These are phyloP conservation scores for Sebastes reedi DNA, from an alignment of 2,797 vertebrate genomes.

Conservation along the genomic window DNA sequence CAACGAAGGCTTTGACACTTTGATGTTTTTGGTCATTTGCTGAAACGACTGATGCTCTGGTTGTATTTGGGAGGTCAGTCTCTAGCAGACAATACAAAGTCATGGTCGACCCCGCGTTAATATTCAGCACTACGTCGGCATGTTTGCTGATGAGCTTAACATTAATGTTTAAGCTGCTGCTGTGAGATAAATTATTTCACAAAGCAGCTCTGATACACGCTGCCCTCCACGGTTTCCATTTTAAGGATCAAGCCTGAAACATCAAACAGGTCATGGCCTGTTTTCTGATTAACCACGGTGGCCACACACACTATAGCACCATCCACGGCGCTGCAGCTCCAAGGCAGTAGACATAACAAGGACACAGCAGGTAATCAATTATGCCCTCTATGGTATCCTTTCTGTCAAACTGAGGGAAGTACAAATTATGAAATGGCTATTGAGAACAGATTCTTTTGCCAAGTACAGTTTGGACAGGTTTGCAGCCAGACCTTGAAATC, in stretches of 20 bases:
- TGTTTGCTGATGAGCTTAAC: constrained; percentile 27
- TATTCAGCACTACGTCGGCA: constrained; percentile 19
- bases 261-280: constrained; percentile 16
- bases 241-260: constrained; percentile 6
- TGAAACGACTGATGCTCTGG: not conserved
- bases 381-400: constrained; percentile 46
- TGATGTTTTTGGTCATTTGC: not conserved
- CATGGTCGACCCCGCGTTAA: not conserved
- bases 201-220: constrained; percentile 10
- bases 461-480: constrained; percentile 59
- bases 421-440: constrained; percentile 65
- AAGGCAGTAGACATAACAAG: constrained; percentile 57
- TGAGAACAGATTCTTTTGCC: constrained; percentile 61
- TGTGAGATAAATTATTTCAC: constrained; percentile 23
- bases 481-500: constrained; percentile 74
- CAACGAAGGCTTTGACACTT: not conserved
- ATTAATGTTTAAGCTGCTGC: constrained; percentile 42
- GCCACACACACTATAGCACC: constrained; percentile 10
- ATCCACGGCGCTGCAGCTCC: constrained; percentile 25
- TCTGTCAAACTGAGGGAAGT: constrained; percentile 49
- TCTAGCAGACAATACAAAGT: not conserved
- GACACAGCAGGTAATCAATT: constrained; percentile 70
- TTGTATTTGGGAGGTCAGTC: not conserved
- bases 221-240: constrained; percentile 1
- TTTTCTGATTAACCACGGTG: constrained; percentile 42